Evolutionary conservation across 2,113 vertebrate species (phyloP).

Genomic region (Telmatochromis sp.): DNA sequence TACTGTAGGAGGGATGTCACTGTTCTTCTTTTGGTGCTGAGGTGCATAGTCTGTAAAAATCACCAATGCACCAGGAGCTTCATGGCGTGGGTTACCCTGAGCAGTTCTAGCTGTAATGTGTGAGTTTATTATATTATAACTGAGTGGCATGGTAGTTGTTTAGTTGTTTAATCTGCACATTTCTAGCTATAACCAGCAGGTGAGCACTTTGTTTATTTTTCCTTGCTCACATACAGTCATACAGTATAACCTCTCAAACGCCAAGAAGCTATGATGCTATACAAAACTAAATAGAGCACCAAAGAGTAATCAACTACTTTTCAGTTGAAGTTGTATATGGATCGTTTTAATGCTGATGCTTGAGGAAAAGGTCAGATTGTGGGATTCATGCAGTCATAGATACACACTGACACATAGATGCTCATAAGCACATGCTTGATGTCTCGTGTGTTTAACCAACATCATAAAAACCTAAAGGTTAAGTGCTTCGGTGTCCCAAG

Average conservation of each 20-base stretch:
- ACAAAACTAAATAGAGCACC: background rate
- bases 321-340: background rate
- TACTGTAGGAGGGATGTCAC: background rate
- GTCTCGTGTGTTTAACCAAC: background rate
- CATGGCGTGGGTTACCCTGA: background rate
- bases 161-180: background rate
- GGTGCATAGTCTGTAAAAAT: background rate
- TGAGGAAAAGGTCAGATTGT: background rate
- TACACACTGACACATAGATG: background rate
- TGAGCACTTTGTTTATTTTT: background rate
- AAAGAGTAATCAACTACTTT: background rate
- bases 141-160: background rate
- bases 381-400: background rate
- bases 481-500: background rate
- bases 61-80: background rate
- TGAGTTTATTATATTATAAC: background rate
- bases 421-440: background rate
- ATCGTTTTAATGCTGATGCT: background rate
- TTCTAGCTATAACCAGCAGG: background rate
- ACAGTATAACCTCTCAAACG: background rate
- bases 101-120: background rate
- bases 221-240: background rate
- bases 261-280: background rate
- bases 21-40: background rate
- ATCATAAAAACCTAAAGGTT: slow-evolving; percentile 1